These are phyloP conservation scores for Oxygymnocypris stewartii DNA, from an alignment of 2,113 vertebrate genomes.

Conservation along the genomic window DNA sequence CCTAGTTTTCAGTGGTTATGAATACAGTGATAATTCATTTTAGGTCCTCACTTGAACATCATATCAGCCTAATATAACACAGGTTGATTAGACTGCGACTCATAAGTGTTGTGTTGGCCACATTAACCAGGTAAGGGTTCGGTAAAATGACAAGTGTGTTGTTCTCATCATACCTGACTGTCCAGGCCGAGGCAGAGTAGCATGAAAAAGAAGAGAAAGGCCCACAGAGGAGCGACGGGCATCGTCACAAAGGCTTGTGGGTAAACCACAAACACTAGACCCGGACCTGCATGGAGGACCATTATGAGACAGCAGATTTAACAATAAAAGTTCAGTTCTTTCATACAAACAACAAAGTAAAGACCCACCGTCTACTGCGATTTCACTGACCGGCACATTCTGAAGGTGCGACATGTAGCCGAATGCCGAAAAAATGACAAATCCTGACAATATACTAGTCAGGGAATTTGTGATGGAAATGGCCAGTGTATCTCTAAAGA, in stretches of 20 bases:
- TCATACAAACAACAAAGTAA: neutral
- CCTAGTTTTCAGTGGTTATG: neutral
- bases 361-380: conserved; percentile 76
- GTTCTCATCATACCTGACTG: conserved; percentile 69
- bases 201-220: conserved; percentile 78
- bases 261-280: conserved; percentile 76
- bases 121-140: neutral
- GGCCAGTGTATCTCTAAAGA: conserved; percentile 72
- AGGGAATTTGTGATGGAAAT: conserved; percentile 73
- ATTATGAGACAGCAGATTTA: conserved; percentile 5
- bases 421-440: conserved; percentile 80
- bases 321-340: neutral
- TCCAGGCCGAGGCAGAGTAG: conserved; percentile 77
- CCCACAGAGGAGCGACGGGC: conserved; percentile 77
- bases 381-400: conserved; percentile 66
- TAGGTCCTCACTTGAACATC: neutral
- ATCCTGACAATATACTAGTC: conserved; percentile 77
- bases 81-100: neutral
- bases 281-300: conserved; percentile 67
- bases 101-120: neutral
- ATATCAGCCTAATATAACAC: neutral
- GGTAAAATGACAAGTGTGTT: neutral
- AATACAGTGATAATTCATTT: neutral
- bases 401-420: conserved; percentile 80
- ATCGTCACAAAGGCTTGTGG: conserved; percentile 79